phyloP scores from a whole-genome alignment of 2,888 invertebrate species.

The Cepaea hortensis region DNA sequence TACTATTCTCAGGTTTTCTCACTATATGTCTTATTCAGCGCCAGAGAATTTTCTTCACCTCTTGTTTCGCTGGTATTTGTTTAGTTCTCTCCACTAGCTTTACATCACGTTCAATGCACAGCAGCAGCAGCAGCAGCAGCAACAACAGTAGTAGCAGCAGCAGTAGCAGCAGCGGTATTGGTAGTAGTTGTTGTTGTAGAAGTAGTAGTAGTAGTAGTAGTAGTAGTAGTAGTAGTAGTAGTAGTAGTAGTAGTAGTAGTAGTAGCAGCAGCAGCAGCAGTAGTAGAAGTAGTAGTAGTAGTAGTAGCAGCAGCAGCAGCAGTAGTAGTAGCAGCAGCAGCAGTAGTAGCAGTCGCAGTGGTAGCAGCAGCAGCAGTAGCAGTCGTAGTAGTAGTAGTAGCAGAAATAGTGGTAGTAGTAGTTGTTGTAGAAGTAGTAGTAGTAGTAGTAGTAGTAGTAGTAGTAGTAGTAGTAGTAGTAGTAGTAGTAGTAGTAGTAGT shows the following conservation, averaged over 20 bases:
- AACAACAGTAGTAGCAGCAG: not conserved
- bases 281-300: slow-evolving; percentile 7
- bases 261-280: slow-evolving; percentile 5
- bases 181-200: not conserved
- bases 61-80: too few relatives aligned
- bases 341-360: not conserved
- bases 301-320: not conserved
- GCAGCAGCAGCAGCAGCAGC: not conserved
- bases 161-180: not conserved
- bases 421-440: slow-evolving; percentile 27
- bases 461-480: slow-evolving; percentile 36
- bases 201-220: slow-evolving; percentile 12
- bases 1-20: too few relatives aligned
- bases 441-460: slow-evolving; percentile 32
- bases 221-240: not conserved
- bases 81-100: too few relatives aligned
- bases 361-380: not conserved
- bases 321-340: slow-evolving; percentile 17
- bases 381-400: not conserved
- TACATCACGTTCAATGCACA: not conserved
- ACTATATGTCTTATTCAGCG: too few relatives aligned
- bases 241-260: not conserved
- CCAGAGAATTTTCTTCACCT: too few relatives aligned
- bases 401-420: slow-evolving; percentile 21
- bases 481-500: not conserved